Conservation (phyloP, 2,888 invertebrate species). For the Campoplex nolae region DNA sequence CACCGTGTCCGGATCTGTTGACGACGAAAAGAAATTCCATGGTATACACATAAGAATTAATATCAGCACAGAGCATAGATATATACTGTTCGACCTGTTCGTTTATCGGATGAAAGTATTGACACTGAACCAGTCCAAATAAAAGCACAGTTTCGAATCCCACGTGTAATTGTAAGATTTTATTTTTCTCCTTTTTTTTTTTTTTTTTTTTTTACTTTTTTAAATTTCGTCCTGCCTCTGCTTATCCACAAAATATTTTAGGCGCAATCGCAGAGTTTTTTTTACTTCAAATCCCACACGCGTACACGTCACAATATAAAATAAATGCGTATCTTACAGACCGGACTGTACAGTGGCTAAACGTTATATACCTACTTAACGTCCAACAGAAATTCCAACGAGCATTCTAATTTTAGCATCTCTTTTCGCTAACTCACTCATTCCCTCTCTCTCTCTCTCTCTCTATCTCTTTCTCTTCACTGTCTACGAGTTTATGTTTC, state of each 20-base stretch:
- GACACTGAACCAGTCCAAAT: background rate
- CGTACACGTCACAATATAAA: background rate
- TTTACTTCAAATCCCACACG: background rate
- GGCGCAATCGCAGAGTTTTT: background rate
- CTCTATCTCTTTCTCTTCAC: slow-evolving; percentile 36
- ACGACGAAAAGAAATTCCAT: background rate
- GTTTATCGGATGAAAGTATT: background rate
- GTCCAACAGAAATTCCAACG: slow-evolving; percentile 74
- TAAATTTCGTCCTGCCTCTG: background rate
- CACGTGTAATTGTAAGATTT: background rate
- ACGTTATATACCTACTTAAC: slow-evolving; percentile 34
- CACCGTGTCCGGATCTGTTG: too few species aligned
- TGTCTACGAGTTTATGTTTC: slow-evolving; percentile 22
- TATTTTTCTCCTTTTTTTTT: too few species aligned
- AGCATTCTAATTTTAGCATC: slow-evolving; percentile 81
- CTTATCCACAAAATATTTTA: background rate
- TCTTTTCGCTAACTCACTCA: slow-evolving; percentile 53
- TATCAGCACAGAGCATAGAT: background rate
- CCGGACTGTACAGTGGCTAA: slow-evolving; percentile 39
- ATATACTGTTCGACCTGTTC: background rate
- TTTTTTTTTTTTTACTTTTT: too few species aligned
- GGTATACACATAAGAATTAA: background rate
- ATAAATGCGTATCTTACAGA: slow-evolving; percentile 54
- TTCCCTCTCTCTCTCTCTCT: slow-evolving; percentile 45
- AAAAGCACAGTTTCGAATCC: background rate